Evolutionary conservation across 2,888 invertebrate species (phyloP), one percentile per base, ranked within the genome.

Genomic region (Dendrolimus pini): DNA sequence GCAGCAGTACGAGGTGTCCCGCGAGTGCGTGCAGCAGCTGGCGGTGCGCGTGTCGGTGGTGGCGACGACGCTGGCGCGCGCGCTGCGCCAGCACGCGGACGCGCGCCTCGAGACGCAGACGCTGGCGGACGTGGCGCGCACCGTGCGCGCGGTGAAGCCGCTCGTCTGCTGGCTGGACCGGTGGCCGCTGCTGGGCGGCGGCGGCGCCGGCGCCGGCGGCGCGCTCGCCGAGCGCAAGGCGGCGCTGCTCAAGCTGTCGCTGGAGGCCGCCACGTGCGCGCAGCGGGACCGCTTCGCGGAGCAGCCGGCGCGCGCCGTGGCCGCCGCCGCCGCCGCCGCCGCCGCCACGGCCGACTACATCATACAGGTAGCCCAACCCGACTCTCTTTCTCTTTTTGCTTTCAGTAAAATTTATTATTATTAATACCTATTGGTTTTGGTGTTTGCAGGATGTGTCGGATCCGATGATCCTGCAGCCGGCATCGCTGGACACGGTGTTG

Each of bases 81-180:
- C 94, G 60, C 74, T 72, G 94, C 96, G n/a, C 92, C 95, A 65
- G 94, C 95, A 96, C 55, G 83, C 90, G 41, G 88, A 92, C 55
- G 91, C 92, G 69, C 92, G 94, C 61, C 93, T 97, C 55, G 94
- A 95, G 65, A 96, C 96, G 10, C 94, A 94, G 85, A 94, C 95
- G 58, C 89, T 98, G 72, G 95, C 96, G 47, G 96, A 96, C 80
- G 97, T 98, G 57, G 96, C 97, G 55, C 94, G 95, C 68, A 94
- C 97, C 57, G 94, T 98, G 72, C 94, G 93, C 55, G 94, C 95
- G 54, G 94, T 98, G 53, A 98, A 98, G 82, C 95, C 96, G 60
- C 91, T 99, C 58, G 96, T 97, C 30, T 95, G 95, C 75, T 99
- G 98, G 97, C 92, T 99, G 14, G 97, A 98, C 83, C 93, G 96